Percentiles rank a stretch among this genome's conserved stretches.
phyloP scores from a whole-genome alignment of 2,888 invertebrate species.

The Cataglyphis albicans region DNA sequence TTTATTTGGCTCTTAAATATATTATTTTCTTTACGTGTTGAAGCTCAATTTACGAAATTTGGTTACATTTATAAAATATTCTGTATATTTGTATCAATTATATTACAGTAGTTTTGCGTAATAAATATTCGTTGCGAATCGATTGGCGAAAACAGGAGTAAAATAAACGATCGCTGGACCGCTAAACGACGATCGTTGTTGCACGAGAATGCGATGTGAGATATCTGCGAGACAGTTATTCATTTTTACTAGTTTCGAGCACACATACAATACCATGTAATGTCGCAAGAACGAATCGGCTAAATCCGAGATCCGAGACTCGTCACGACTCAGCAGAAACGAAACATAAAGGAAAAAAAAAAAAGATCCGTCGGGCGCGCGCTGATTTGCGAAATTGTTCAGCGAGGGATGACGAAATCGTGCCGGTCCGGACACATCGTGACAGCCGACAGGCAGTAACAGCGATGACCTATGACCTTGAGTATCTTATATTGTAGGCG shows the following conservation, averaged over 20 bases:
- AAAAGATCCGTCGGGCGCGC: slow-evolving; percentile 31
- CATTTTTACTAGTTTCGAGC: slow-evolving; percentile 17
- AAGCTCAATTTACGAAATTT: slow-evolving; percentile 1
- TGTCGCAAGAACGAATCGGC: slow-evolving; percentile 61
- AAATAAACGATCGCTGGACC: not conserved
- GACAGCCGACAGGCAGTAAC: slow-evolving; percentile 65
- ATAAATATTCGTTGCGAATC: not conserved
- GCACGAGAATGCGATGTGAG: slow-evolving; percentile 1
- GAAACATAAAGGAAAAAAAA: slow-evolving; percentile 46
- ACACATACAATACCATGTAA: not conserved
- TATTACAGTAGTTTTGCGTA: not conserved
- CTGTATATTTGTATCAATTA: not conserved
- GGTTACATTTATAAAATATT: not conserved
- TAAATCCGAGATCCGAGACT: slow-evolving; percentile 54
- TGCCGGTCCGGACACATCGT: slow-evolving; percentile 62
- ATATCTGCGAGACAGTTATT: slow-evolving; percentile 13
- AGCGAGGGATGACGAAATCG: slow-evolving; percentile 68
- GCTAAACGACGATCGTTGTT: not conserved
- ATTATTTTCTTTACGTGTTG: not conserved
- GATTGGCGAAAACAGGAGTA: not conserved
- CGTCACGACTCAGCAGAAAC: slow-evolving; percentile 69
- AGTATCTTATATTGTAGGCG: slow-evolving; percentile 46
- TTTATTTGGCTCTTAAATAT: not conserved
- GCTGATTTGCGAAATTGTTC: slow-evolving; percentile 63
- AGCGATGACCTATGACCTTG: slow-evolving; percentile 66